These are phyloP conservation scores for Blera fallax DNA, from an alignment of 2,888 invertebrate species.

Conservation along the genomic window DNA sequence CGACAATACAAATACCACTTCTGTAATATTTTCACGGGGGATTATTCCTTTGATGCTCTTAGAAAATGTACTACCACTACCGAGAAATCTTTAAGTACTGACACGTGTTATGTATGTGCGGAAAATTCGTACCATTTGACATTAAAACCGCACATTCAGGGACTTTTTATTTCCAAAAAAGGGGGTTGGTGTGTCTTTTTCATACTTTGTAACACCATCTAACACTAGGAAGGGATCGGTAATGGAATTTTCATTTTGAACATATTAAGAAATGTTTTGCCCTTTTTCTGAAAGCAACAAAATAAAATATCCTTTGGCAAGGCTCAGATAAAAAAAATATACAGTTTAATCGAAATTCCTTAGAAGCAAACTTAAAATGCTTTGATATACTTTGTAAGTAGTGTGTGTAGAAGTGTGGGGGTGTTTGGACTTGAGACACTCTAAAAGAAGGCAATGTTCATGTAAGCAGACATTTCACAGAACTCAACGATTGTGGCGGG, in stretches of 20 bases:
- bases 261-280: background rate
- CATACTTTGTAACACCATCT: slow-evolving; percentile 5
- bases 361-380: background rate
- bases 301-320: background rate
- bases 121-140: slow-evolving; percentile 33
- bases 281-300: background rate
- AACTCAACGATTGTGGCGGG: too few species aligned
- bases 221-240: background rate
- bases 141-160: slow-evolving; percentile 43
- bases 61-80: background rate
- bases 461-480: too few species aligned
- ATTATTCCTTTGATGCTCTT: slow-evolving; percentile 58
- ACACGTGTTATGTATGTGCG: slow-evolving; percentile 42
- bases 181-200: slow-evolving; percentile 14
- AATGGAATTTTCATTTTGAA: slow-evolving; percentile 33
- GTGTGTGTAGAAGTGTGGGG: background rate
- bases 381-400: background rate
- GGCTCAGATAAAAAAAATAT: background rate
- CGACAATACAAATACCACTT: background rate
- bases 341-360: slow-evolving; percentile 31
- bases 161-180: background rate
- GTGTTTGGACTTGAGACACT: background rate
- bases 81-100: slow-evolving; percentile 18
- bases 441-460: too few species aligned
- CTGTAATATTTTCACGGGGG: background rate